Evolutionary conservation across 1,140 invertebrate genomes (phyloP).

Genomic region (Lordiphosa collinella): DNA sequence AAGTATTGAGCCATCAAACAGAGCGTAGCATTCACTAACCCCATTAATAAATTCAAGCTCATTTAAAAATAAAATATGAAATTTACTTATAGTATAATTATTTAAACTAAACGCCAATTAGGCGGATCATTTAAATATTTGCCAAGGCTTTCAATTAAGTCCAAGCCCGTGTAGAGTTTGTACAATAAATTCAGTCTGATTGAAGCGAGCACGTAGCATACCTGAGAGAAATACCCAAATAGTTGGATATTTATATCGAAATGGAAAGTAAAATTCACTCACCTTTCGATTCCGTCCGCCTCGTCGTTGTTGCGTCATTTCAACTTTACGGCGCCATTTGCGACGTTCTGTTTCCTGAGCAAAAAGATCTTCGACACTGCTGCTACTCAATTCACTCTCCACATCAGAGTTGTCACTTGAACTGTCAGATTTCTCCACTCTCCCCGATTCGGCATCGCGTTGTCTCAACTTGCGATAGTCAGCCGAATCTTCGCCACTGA

Average conservation of each 20-base stretch:
- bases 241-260: conserved; percentile 19
- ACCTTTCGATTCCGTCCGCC: conserved; percentile 34
- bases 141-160: conserved; percentile 24
- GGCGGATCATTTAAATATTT: conserved; percentile 7
- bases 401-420: conserved; percentile 39
- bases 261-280: conserved; percentile 47
- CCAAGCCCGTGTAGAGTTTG: conserved; percentile 35
- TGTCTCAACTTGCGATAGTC: conserved; percentile 47
- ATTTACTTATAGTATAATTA: conserved; percentile 42
- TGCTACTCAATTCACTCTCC: conserved; percentile 32
- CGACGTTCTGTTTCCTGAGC: conserved; percentile 32
- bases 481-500: conserved; percentile 30
- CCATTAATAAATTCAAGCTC: conserved; percentile 22
- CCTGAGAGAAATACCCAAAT: conserved; percentile 22
- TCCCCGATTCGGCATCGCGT: conserved; percentile 43
- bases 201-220: conserved; percentile 19
- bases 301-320: conserved; percentile 17
- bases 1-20: conserved; percentile 28
- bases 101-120: conserved; percentile 30
- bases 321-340: conserved; percentile 32
- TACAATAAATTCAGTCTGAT: conserved; percentile 14
- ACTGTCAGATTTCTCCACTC: background rate
- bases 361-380: conserved; percentile 59
- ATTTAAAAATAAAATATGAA: conserved; percentile 23
- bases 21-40: conserved; percentile 33